Percentiles rank a stretch among this genome's conserved stretches.
Conservation (phyloP, 2,797 vertebrate species). For the Carduelis carduelis region DNA sequence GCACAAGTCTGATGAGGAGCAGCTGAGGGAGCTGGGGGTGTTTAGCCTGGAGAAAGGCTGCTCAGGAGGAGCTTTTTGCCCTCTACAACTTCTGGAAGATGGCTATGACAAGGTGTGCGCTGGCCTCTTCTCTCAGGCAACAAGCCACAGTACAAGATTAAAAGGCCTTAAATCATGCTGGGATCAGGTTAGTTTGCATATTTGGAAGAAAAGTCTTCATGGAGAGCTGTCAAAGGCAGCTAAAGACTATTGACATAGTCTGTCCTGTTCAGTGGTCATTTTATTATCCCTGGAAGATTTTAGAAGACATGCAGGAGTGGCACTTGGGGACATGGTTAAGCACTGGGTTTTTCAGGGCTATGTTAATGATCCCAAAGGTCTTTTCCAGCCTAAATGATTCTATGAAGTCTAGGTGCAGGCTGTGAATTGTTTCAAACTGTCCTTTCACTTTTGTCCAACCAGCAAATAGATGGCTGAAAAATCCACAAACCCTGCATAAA, state of each 20-base stretch:
- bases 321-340: neutral
- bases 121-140: neutral
- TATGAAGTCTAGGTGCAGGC: neutral
- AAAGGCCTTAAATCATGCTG: neutral
- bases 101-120: neutral
- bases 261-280: fast-evolving
- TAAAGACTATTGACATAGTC: neutral
- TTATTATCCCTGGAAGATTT: neutral
- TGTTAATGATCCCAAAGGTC: neutral
- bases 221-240: neutral
- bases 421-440: neutral
- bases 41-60: neutral
- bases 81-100: too few relatives aligned
- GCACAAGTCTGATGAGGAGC: neutral
- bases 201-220: neutral
- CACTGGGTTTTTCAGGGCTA: neutral
- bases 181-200: neutral
- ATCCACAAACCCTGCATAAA: neutral
- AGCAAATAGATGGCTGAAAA: neutral
- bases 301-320: neutral
- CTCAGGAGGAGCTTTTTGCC: neutral
- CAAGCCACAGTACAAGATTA: neutral
- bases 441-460: neutral
- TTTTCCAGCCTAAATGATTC: neutral
- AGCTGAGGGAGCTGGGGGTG: neutral